These are phyloP conservation scores for Tauraco erythrolophus DNA, from an alignment of 2,113 vertebrate species.

Conservation along the genomic window DNA sequence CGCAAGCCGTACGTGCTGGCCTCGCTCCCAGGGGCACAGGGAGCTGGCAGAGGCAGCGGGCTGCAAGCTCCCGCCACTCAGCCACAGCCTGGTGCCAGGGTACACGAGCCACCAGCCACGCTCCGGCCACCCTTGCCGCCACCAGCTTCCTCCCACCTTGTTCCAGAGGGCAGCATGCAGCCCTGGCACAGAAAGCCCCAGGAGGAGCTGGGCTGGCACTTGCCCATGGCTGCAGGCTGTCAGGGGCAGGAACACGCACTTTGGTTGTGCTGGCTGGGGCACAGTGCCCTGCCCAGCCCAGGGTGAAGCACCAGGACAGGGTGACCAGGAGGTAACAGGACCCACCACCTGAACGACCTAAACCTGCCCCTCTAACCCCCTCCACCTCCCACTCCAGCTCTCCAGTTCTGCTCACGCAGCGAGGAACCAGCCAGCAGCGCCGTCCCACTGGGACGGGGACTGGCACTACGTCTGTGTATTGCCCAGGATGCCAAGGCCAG, in stretches of 20 bases:
- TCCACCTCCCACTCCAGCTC: background rate
- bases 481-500: background rate
- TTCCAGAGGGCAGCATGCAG: background rate
- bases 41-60: background rate
- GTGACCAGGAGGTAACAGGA: background rate
- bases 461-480: accelerated
- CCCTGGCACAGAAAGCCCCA: background rate
- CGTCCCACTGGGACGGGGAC: background rate
- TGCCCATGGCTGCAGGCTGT: background rate
- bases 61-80: background rate
- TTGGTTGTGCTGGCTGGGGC: background rate
- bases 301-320: background rate
- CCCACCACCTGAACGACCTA: background rate
- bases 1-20: background rate
- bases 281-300: background rate
- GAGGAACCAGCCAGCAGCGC: background rate
- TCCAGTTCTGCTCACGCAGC: accelerated
- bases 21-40: accelerated
- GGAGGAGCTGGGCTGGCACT: background rate
- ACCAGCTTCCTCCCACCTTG: background rate
- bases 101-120: background rate
- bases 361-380: background rate
- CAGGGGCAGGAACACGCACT: background rate
- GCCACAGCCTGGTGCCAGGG: background rate
- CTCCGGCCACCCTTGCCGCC: background rate